These are phyloP conservation scores for Hoplodrina blanda DNA, from an alignment of 2,888 invertebrate genomes.

Conservation along the genomic window DNA sequence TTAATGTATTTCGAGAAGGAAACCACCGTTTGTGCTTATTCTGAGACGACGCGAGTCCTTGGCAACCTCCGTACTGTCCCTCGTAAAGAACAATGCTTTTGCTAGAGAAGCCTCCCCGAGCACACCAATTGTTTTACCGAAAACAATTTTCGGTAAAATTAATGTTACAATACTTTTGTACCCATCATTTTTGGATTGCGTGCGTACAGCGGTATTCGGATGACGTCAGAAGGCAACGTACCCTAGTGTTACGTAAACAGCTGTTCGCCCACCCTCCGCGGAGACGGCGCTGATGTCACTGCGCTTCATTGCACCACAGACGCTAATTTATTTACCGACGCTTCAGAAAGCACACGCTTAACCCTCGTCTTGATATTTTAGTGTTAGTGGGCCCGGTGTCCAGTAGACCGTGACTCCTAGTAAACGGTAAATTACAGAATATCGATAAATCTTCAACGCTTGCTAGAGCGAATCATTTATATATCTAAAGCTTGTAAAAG, in stretches of 20 bases:
- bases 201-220: conserved; percentile 7
- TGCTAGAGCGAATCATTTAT: conserved; percentile 52
- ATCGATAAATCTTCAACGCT: conserved; percentile 65
- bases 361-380: conserved; percentile 52
- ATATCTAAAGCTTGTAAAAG: conserved; percentile 50
- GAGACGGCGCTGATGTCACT: conserved; percentile 40
- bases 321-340: conserved; percentile 48
- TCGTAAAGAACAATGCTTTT: conserved; percentile 35
- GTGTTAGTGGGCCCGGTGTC: conserved; percentile 27
- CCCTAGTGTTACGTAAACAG: conserved; percentile 52
- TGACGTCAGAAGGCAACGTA: conserved; percentile 44
- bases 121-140: conserved; percentile 19
- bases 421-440: conserved; percentile 59
- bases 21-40: conserved; percentile 4
- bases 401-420: conserved; percentile 40
- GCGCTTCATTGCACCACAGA: conserved; percentile 55
- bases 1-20: background rate
- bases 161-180: conserved; percentile 6
- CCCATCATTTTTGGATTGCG: conserved; percentile 5
- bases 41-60: conserved; percentile 33
- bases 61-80: conserved; percentile 7
- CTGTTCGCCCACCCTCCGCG: conserved; percentile 29
- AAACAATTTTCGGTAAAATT: conserved; percentile 19
- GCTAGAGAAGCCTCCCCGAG: conserved; percentile 9
- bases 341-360: conserved; percentile 33